A percentile compares a stretch with the other conserved stretches of the same genome.
Conservation (phyloP, 2,888 invertebrate genomes). For the Laothoe populi region DNA sequence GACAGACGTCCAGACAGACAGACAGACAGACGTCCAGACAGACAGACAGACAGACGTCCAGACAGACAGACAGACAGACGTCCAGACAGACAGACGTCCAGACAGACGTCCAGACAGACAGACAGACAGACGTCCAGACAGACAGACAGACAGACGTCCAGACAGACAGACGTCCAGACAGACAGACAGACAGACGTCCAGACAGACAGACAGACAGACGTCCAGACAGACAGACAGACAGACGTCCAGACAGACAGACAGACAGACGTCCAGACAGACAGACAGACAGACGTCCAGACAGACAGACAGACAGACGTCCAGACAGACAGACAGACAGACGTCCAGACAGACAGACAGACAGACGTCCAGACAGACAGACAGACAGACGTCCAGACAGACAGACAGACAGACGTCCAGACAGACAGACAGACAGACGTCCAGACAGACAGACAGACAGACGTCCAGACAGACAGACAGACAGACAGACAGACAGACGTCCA, state of each 20-base stretch:
- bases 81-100: slow-evolving; percentile 1
- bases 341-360: slow-evolving; percentile 25
- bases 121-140: slow-evolving; percentile 30
- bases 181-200: slow-evolving; percentile 28
- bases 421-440: slow-evolving; percentile 38
- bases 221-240: slow-evolving; percentile 31
- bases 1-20: slow-evolving; percentile 39
- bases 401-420: slow-evolving; percentile 40
- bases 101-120: slow-evolving; percentile 30
- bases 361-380: slow-evolving; percentile 28
- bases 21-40: slow-evolving; percentile 32
- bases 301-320: slow-evolving; percentile 37
- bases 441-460: slow-evolving; percentile 40
- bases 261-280: slow-evolving; percentile 39
- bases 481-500: slow-evolving; percentile 39
- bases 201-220: slow-evolving; percentile 32
- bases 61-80: slow-evolving; percentile 33
- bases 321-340: slow-evolving; percentile 25
- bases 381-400: slow-evolving; percentile 34
- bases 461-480: slow-evolving; percentile 40
- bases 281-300: slow-evolving; percentile 39
- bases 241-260: slow-evolving; percentile 31
- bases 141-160: slow-evolving; percentile 37
- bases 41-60: slow-evolving; percentile 29
- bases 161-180: slow-evolving; percentile 34